Conservation (phyloP, 2,113 vertebrate genomes). For the Pterocles burchelli region DNA sequence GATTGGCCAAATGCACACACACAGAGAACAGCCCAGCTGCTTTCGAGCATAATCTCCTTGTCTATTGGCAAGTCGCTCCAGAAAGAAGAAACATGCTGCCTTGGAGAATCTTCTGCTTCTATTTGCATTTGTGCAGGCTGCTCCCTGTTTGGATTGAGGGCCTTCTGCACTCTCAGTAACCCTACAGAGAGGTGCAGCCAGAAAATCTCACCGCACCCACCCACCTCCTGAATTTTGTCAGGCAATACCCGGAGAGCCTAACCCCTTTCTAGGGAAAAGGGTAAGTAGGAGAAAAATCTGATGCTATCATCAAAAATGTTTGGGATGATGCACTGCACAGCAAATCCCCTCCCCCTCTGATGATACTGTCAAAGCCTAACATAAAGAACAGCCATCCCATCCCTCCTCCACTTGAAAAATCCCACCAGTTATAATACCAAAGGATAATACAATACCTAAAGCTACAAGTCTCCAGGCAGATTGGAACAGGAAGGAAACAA, state of each 20-base stretch:
- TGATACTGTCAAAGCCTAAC: background rate
- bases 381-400: background rate
- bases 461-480: background rate
- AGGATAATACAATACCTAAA: background rate
- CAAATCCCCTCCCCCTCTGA: background rate
- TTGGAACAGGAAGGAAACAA: background rate
- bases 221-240: constrained; percentile 21
- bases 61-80: background rate
- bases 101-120: constrained; percentile 19
- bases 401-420: background rate
- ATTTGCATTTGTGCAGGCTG: background rate
- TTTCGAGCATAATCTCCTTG: background rate
- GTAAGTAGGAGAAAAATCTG: constrained; percentile 7
- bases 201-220: background rate
- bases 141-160: background rate
- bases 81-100: constrained; percentile 2
- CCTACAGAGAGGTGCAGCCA: background rate
- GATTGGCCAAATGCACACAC: background rate
- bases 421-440: background rate
- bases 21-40: background rate
- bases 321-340: background rate
- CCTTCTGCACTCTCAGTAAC: background rate
- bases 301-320: background rate
- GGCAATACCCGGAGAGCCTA: background rate
- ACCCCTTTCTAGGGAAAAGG: background rate